Evolutionary conservation across 2,113 vertebrate genomes (phyloP), one percentile per base, ranked within the genome.

Genomic region (Ciconia boyciana): DNA sequence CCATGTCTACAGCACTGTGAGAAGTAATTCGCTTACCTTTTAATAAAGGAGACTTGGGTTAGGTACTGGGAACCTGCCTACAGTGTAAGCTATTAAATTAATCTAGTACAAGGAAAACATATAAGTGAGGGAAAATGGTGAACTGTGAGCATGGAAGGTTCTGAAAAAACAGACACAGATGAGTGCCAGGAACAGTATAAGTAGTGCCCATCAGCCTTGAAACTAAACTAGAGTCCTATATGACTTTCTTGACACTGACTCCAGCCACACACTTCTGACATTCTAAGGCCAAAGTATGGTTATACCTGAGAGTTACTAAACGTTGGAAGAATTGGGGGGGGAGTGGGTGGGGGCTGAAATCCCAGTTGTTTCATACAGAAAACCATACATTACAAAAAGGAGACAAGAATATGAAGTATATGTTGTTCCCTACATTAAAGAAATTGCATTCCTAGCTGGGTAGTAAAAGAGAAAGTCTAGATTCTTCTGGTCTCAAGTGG

Each of bases 211-310:
- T 7, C 28, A 61, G 55, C 13, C 18, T 62, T 61, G 36, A 71
- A 86, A 86, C 7, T 21, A 65, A 62, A 85, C 9, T 39, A 58
- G 29, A 69, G 52, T 48, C 24, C 31, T 55, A 3, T 17, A 20
- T 60, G 41, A 8, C 46, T 52, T 80, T 61, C 29, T 74, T 81
- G 51, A 81, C 19, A 36, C 24, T 22, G 61, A 65, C 18, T 72
- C 32, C n/a, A 89, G 62, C 9, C 54, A 81, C 7, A 64, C 4
- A 7, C 13, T 64, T 51, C 39, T 58, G 7, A 70, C 29, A 5
- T 43, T 85, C 83, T 77, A 78, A 80, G n/a, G 24, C 3, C 3
- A 12, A 64, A 74, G 21, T 16, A 28, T 13, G 0, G 0, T 54
- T 66, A 70, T 14, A 60, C 2, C 26, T 2, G 9, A 21, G 13